Base-by-base conservation (phyloP, 2,888 invertebrate genomes). In the Periphyllus acericola region DNA sequence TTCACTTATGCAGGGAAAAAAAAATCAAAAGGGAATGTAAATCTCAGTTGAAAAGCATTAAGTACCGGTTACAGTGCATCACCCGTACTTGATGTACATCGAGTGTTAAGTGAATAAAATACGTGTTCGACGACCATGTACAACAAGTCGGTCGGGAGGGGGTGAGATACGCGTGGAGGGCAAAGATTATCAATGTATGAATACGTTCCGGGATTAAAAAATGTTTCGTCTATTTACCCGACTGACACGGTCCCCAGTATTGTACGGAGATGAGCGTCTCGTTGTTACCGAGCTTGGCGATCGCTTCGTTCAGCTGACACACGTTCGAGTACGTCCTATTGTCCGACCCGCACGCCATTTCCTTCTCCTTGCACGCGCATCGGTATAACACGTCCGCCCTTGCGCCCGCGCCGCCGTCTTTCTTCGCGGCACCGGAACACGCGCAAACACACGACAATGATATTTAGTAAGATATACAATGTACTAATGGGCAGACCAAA, bases 181-280 rank as follows among this genome's bases (percentile, higher is more conserved):
- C 60, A 60, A 60, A 21, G 60, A 60, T 19, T 60, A 60, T 60
- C 21, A 60, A 55, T 55, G 21, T 5, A 71, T 14, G 32, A 71
- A 71, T 71, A 32, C 71, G 29, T 71, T 29, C 32, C 14, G 71
- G 32, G 71, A 71, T 71, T 71, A 71, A 71, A 71, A 32, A 71
- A 71, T 71, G 71, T 29, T 11, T 68, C 29, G 8, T 55, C 6
- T 83, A 74, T 75, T 78, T 78, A 86, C 86, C 86, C 79, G 72
- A 79, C 17, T 71, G 79, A 40, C 86, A 86, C 17, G 86, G 86
- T 86, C 86, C 85, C 80, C n/a, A 40, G 60, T 85, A 85, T 71
- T 79, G 85, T 32, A 79, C 36, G 52, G 32, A 79, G 8, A 46
- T 46, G 46, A n/a, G 55, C 29, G 79, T 29, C 19, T 17, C 60